Base-by-base conservation (phyloP, 2,113 vertebrate genomes). In the Microcebus ravelobensis region DNA sequence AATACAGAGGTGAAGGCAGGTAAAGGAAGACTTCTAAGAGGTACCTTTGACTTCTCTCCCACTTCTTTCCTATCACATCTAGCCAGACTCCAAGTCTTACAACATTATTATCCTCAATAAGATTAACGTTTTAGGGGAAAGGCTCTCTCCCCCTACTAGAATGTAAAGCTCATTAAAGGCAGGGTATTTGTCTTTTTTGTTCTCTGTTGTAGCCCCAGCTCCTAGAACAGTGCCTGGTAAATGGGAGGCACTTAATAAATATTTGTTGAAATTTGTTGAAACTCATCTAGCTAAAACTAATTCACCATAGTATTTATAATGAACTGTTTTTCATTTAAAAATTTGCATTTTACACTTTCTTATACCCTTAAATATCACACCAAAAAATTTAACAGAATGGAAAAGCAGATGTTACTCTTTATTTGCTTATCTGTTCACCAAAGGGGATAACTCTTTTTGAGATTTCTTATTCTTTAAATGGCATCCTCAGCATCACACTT, bases 371-470 rank as follows among this genome's bases (percentile, higher is more conserved):
- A 31, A 91, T 88, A 84, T 42, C 52, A 87, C 52, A 96, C 29
- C 15, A 45, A 89, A 96, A 91, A 65, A 85, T 31, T 34, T n/a
- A 95, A 91, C 73, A 91, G 34, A 94, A 92, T n/a, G 6, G 21
- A 67, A 65, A 88, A 95, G 42, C 76, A 96, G 93, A 94, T 97
- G 82, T 96, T 96, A 67, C 61, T 96, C 52, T 96, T 96, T 90
- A 97, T 97, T 96, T 91, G 81, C 39, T 95, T 97, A 91, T 97
- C 71, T 95, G 31, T 93, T 97, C 11, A 34, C 94, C 86, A 95
- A 91, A 95, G 67, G 71, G 86, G 48, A 29, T 36, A 87, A 88
- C 91, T 95, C 59, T 91, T 96, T 96, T 91, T 94, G 45, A 96
- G 77, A 17, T 79, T 89, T 87, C 73, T 34, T 91, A n/a, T 91